Conservation (phyloP, 1,140 invertebrate genomes). For the Polypedilum vanderplanki region DNA sequence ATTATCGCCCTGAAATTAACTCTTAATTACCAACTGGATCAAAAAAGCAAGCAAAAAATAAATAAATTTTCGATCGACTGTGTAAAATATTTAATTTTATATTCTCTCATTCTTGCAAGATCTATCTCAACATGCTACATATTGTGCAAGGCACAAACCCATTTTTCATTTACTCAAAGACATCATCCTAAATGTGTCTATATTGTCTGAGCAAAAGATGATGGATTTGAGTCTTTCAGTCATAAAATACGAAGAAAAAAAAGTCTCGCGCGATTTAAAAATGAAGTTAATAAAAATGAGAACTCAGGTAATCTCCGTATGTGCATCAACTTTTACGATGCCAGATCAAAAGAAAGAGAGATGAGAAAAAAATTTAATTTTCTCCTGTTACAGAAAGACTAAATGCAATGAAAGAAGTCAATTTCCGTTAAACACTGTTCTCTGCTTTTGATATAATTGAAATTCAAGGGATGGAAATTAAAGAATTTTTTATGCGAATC, state of each 20-base stretch:
- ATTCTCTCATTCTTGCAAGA: background rate
- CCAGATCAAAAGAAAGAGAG: background rate
- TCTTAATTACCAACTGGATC: conserved; percentile 26
- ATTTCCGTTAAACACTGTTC: conserved; percentile 25
- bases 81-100: too few relatives aligned
- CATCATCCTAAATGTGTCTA: background rate
- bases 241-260: too few relatives aligned
- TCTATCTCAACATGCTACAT: conserved; percentile 12
- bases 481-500: too few relatives aligned
- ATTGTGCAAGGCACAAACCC: background rate
- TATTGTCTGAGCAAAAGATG: too few relatives aligned
- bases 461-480: background rate
- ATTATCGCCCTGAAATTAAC: conserved; percentile 4
- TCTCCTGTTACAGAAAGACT: background rate
- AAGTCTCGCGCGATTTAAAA: background rate
- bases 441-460: conserved; percentile 10
- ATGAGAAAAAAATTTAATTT: background rate
- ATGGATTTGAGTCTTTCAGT: too few relatives aligned
- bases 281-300: background rate
- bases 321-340: background rate
- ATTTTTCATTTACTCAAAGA: conserved; percentile 7
- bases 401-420: background rate
- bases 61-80: too few relatives aligned
- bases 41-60: background rate
- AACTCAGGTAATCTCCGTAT: background rate